phyloP scores from a whole-genome alignment of 1,140 invertebrate genomes.

The Oedothorax gibbosus region DNA sequence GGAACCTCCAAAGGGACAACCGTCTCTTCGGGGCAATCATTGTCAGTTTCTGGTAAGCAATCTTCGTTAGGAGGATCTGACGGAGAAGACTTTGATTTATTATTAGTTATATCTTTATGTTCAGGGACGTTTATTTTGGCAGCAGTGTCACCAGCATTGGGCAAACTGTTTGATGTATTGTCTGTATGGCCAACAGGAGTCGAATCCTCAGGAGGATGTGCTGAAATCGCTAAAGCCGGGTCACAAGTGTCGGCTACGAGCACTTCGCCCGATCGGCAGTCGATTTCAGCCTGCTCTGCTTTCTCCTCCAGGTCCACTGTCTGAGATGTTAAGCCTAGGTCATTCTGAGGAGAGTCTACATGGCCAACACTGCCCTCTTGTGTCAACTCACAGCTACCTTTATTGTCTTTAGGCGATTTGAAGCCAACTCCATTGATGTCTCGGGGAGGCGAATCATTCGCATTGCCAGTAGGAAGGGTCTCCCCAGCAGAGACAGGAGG shows the following conservation, averaged over 20 bases:
- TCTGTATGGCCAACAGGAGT: background rate
- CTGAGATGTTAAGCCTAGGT: too few species aligned
- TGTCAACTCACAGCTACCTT: background rate
- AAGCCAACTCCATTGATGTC: too few species aligned
- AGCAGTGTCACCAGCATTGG: background rate
- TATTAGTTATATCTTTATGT: conserved; percentile 29
- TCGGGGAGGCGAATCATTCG: too few species aligned
- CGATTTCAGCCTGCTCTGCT: too few species aligned
- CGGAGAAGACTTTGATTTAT: conserved; percentile 21
- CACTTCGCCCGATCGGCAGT: conserved; percentile 12
- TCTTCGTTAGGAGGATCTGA: conserved; percentile 40
- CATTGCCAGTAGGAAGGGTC: too few species aligned
- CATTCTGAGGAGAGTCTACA: too few species aligned
- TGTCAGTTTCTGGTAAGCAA: conserved; percentile 24
- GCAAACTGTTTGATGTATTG: background rate
- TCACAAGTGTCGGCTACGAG: background rate
- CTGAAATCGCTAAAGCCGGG: too few species aligned
- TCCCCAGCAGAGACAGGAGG: too few species aligned
- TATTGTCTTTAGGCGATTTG: background rate
- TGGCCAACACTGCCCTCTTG: background rate
- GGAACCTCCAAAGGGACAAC: too few species aligned
- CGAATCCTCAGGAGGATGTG: too few species aligned
- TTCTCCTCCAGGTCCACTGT: too few species aligned
- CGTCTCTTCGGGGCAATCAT: background rate
- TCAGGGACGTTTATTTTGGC: conserved; percentile 44